Base-by-base conservation (phyloP, 2,888 invertebrate species). In the Choristoneura rosaceana region DNA sequence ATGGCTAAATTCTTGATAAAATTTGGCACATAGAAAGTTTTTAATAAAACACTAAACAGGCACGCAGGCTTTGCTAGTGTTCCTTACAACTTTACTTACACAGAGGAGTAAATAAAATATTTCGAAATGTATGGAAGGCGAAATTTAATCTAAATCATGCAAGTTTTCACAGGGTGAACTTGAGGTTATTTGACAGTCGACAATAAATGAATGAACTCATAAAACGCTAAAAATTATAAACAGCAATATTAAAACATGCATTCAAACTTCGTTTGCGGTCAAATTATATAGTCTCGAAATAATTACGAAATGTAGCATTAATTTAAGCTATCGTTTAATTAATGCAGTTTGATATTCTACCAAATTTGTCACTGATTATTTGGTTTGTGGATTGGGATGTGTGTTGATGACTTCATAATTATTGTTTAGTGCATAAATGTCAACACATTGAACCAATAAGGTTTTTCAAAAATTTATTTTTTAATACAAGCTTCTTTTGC, bases 401-500 rank as follows among this genome's bases (percentile, higher is more conserved):
- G 62, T 71, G 64, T 34, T 34, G 59, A 68, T 63, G 58, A 45
- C 15, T 55, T 65, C 1, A 60, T 61, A 61, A 66, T 66, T 71
- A 17, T 34, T 34, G n/a, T n/a, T 38, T 25, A 25, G 25, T 25
- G 25, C 25, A 25, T 25, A 25, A n/a, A n/a, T 25, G 25, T 25
- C 25, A 25, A 25, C 25, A 25, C 25, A 25, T 25, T 25, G 25
- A 25, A 25, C n/a, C n/a, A n/a, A n/a, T 25, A 25, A 25, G 25
- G 2, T 25, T 25, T 25, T 25, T 25, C 25, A 25, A 25, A 25
- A 25, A 25, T 25, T 25, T 2, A 0, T 1, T 25, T 25, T 25
- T 25, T 25, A 25, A 25, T 25, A 25, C 25, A 25, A 25, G 25
- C 25, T 25, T 25, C 1, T 25, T 25, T 25, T 25, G 25, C 25